Evolutionary conservation across 2,797 vertebrate species (phyloP), one percentile per base, ranked within the genome.

Genomic region (Hoplostethus atlanticus): DNA sequence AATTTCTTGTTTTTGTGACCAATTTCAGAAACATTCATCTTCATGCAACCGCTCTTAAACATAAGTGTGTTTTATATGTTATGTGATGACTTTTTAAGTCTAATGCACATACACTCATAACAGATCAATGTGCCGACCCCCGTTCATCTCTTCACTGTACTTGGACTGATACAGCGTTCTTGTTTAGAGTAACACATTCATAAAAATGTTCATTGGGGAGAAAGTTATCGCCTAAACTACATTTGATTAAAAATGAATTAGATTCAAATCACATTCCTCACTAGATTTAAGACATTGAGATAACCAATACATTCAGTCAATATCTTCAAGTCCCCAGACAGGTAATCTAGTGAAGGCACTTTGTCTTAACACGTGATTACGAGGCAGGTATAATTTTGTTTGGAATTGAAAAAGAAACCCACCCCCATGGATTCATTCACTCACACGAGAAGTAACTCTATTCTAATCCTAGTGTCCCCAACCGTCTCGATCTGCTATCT

Each of bases 281-380:
- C 67, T 79, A 68, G 44, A 50, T 71, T 79, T 68, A 76, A 80
- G 73, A 85, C 74, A 57, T 21, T 31, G 3, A 68, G 17, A 67
- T 25, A 59, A 83, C 69, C 52, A 60, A 71, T 64, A 68, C 68
- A 69, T 80, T 87, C 84, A 80, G 84, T 81, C 79, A 52, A 51
- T 51, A 54, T 73, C 73, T 83, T 84, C 81, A 85, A 84, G 84
- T 89, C 87, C 68, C 81, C 81, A 79, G 67, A 79, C 73, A 74
- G 80, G 83, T 89, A 79, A 88, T 88, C 84, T 86, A 87, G 77
- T 81, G 87, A 92, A 94, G 93, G 93, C 93, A 92, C 91, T 91
- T 92, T 80, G 85, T 87, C 87, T 91, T 80, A 63, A 82, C 87
- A 78, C 76, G 52, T 56, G 81, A 85, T 87, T 81, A 85, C 80